Conservation (phyloP, 1,140 invertebrate species). For the Aphaenogaster ashmeadi region DNA sequence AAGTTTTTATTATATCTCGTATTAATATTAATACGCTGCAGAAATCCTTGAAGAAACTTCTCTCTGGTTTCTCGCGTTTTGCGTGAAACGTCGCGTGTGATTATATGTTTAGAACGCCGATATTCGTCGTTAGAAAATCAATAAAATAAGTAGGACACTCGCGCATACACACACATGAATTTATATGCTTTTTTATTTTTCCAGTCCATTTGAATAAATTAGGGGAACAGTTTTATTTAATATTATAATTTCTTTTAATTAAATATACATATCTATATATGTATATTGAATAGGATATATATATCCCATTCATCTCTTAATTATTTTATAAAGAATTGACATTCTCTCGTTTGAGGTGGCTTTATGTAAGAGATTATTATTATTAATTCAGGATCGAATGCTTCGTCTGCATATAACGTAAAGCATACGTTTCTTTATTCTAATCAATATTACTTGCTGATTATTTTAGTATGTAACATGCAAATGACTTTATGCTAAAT, state of each 20-base stretch:
- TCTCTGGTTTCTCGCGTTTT: not conserved
- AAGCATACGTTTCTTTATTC: slow-evolving; percentile 26
- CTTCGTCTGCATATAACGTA: slow-evolving; percentile 8
- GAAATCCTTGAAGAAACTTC: slow-evolving; percentile 46
- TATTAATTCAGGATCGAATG: slow-evolving; percentile 36
- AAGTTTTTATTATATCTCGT: not conserved
- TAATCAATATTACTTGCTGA: slow-evolving; percentile 39
- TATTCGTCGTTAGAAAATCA: slow-evolving; percentile 27
- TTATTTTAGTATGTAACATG: slow-evolving; percentile 52
- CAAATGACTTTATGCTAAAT: slow-evolving; percentile 30
- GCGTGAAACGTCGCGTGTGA: slow-evolving; percentile 42
- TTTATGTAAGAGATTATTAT: slow-evolving; percentile 2
- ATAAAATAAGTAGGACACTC: slow-evolving; percentile 61
- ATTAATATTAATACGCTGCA: not conserved
- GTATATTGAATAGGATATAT: not conserved
- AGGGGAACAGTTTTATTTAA: not conserved
- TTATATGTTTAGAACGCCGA: slow-evolving; percentile 9
- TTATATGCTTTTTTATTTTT: not conserved
- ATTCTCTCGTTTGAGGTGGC: not conserved
- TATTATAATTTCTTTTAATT: not conserved
- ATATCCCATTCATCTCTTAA: slow-evolving; percentile 10
- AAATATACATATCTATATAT: not conserved
- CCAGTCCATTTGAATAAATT: not conserved
- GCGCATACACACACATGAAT: not conserved
- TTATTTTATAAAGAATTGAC: slow-evolving; percentile 44